Base-by-base conservation (phyloP, 2,888 invertebrate species). In the Mesorhabditis belari region DNA sequence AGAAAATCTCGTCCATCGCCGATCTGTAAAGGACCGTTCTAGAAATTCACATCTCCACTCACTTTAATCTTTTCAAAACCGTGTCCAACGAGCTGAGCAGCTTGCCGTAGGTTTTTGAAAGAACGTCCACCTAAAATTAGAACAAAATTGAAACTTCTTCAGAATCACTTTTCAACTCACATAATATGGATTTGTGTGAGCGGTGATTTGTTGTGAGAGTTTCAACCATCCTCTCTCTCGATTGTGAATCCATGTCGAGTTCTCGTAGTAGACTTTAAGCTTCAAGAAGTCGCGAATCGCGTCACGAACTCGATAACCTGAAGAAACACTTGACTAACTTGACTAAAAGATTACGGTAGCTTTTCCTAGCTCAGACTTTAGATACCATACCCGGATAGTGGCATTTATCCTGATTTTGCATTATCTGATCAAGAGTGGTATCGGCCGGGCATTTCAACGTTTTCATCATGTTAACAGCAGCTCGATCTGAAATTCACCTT, bases 241-340 rank as follows among this genome's bases (percentile, higher is more conserved):
- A 54, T 70, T 71, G 59, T 73, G 73, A 51, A 73, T 64, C 69
- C 67, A 73, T 4, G 67, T 66, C 5, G 69, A 66, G 25, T 70
- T 70, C 27, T 73, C 70, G 49, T 66, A 69, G 61, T 67, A 69
- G 6, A 54, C 56, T 54, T 67, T 65, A n/a, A 70, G 53, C 57
- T 66, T 62, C 3, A 61, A 60, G 56, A 67, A 67, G 5, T 62
- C 61, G 17, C 68, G 62, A 51, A 73, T 69, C 6, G 65, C 58
- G 55, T 70, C 64, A 0, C 73, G 60, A 2, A 64, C 70, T 27
- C 63, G 50, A 63, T 73, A 71, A 4, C 63, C 67, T 67, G 54
- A 26, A 53, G 26, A n/a, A n/a, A n/a, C n/a, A n/a, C n/a, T n/a
- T n/a, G n/a, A n/a, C n/a, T n/a, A n/a, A n/a, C n/a, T n/a, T n/a